Evolutionary conservation across 2,113 vertebrate species (phyloP), one percentile per base, ranked within the genome.

Genomic region (Nothocercus julius): DNA sequence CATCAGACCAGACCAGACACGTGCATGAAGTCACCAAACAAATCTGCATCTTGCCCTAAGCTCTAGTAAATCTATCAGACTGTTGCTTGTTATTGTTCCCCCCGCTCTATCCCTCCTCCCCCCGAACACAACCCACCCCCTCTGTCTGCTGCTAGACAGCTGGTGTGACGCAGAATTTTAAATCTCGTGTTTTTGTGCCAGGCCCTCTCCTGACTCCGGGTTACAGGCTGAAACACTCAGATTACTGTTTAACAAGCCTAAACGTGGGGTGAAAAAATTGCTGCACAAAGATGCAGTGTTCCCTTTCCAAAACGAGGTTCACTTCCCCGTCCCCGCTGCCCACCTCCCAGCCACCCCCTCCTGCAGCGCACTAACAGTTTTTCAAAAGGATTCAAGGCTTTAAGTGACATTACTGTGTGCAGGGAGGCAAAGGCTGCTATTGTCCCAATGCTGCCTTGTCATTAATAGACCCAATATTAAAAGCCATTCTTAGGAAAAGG

Each of bases 121-220:
- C 73, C 74, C 0, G 2, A 76, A 75, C 30, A 58, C 68, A 83
- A 73, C 25, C 67, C 85, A 88, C 24, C 69, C 79, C 42, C 75
- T 86, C 91, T 76, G 27, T 85, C 87, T 93, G 66, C 85, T 93
- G 84, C 62, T 47, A 96, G 92, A 97, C 97, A 98, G 97, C 97
- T 98, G 97, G 96, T 92, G 58, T 97, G 96, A 97, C 80, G 84
- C 87, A 94, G 86, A 88, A 95, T 96, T 85, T 90, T 96, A 95
- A 97, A 97, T 95, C 96, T 96, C 87, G 15, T 90, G 73, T 4
- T 30, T 84, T 94, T 92, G 70, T 73, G 95, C 93, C 95, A 96
- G 91, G 61, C 86, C 79, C 79, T 95, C 89, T 94, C 58, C 68
- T 61, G 72, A 96, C 82, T 76, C 85, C 38, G 83, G 66, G 69